A percentile compares a stretch with the other conserved stretches of the same genome.
phyloP scores from a whole-genome alignment of 2,888 invertebrate genomes.

The Hartigia nigra region DNA sequence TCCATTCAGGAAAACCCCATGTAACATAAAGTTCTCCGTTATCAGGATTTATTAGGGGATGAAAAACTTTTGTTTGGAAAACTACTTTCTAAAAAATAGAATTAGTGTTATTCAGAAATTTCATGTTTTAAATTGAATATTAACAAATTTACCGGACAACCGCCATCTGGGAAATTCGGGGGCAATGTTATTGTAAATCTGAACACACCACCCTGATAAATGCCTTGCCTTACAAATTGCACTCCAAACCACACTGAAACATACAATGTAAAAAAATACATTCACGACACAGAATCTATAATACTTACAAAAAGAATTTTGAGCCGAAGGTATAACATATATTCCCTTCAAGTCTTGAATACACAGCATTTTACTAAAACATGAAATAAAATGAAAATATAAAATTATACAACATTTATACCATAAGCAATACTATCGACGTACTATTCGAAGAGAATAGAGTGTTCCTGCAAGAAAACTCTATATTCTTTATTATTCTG shows the following conservation, averaged over 20 bases:
- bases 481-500: conserved; percentile 76
- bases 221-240: conserved; percentile 88
- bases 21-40: conserved; percentile 82
- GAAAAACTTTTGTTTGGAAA: conserved; percentile 87
- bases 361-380: conserved; percentile 83
- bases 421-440: conserved; percentile 55
- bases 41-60: conserved; percentile 84
- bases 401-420: background rate
- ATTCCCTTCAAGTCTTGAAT: conserved; percentile 88
- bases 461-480: conserved; percentile 87
- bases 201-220: conserved; percentile 91
- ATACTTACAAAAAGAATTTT: conserved; percentile 82
- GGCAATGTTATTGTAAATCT: conserved; percentile 89
- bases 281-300: conserved; percentile 24
- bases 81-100: conserved; percentile 76
- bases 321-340: conserved; percentile 92
- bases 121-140: conserved; percentile 10
- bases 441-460: conserved; percentile 93
- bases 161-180: conserved; percentile 87
- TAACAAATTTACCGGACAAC: conserved; percentile 78
- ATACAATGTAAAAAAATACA: conserved; percentile 23
- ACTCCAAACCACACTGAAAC: conserved; percentile 91
- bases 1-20: conserved; percentile 89
- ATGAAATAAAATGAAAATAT: background rate
- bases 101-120: background rate